phyloP scores from a whole-genome alignment of 2,113 vertebrate genomes.

The Chlorodrepanis virens region DNA sequence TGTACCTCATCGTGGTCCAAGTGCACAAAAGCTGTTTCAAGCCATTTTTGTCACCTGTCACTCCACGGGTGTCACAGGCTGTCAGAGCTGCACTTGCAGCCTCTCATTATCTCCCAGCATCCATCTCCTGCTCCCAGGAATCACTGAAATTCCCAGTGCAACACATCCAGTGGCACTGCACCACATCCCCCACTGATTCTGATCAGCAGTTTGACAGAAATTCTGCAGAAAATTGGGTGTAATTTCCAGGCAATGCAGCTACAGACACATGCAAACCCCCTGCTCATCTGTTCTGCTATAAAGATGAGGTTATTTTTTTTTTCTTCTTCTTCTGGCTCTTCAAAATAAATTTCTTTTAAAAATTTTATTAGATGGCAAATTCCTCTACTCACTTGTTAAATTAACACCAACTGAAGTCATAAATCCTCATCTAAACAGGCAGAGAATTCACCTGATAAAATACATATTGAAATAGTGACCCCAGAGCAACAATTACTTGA shows the following conservation, averaged over 20 bases:
- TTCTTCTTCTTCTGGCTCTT: neutral
- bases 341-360: neutral
- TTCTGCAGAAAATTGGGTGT: neutral
- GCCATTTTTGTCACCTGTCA: neutral
- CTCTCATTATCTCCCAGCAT: neutral
- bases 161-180: neutral
- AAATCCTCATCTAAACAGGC: neutral
- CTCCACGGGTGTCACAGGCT: neutral
- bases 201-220: neutral
- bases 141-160: neutral
- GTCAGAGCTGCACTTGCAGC: neutral
- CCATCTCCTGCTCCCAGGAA: neutral
- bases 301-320: neutral
- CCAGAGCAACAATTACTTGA: neutral
- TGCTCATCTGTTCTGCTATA: neutral
- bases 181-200: neutral
- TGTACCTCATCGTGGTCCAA: neutral
- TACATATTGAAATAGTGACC: neutral
- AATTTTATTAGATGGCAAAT: neutral
- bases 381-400: neutral
- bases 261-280: neutral
- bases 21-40: neutral
- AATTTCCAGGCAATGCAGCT: neutral
- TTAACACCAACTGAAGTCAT: neutral
- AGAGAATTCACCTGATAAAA: neutral